Base-by-base conservation (phyloP, 2,888 invertebrate species). In the Hylaea fasciaria region DNA sequence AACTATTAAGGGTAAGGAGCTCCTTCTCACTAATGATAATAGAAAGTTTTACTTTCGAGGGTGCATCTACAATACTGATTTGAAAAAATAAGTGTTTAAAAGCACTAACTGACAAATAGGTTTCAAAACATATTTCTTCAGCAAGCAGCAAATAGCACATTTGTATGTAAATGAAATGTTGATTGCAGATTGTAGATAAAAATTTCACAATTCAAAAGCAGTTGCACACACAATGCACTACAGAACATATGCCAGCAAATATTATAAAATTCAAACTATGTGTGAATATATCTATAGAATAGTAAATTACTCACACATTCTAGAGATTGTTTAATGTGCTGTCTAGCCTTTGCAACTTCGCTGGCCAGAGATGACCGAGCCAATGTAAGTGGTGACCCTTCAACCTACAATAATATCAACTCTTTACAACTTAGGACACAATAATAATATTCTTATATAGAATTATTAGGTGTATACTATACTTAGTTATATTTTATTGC, bases 341-440 rank as follows among this genome's bases (percentile, higher is more conserved):
- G 95, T 83, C 96, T 95, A 86, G 96, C 96, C 93, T 96, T 97
- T 82, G 96, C 96, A 83, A 97, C 96, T 94, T 97, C 96, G 86
- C 94, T 95, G 81, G 96, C 96, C 91, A 97, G 94, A 77, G 95
- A 94, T 80, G 94, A 94, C 85, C 92, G 88, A 78, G 85, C 80
- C 78, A 84, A 74, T 71, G 81, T 73, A 70, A 84, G 82, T 76
- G 86, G 82, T 69, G 81, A 74, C 66, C 77, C 81, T 80, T 82
- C 80, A 59, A 82, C 85, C 86, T 87, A 84, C 80, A 85, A 87
- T 73, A 73, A 76, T 70, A 67, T 63, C 47, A 71, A 72, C 47
- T 66, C 64, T 64, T 62, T 45, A 47, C 28, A 46, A 28, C 29
- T 52, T 14, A 40, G 37, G 1, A 37, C n/a, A n/a, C 37, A 37